Conservation (phyloP, 1,140 invertebrate species). For the Drosophila lini region DNA sequence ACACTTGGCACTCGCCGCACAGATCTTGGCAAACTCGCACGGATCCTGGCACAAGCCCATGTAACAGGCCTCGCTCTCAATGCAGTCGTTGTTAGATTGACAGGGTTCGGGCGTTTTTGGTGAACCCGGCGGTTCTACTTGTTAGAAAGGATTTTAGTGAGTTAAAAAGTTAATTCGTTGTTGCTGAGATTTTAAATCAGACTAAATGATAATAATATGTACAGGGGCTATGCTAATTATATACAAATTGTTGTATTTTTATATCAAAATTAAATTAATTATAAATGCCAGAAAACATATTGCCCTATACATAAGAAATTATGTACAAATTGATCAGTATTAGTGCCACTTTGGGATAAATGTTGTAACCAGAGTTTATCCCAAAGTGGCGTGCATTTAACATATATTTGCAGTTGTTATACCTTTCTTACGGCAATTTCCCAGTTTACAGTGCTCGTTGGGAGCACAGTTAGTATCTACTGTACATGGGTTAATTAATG, state of each 20-base stretch:
- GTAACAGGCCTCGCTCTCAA: slow-evolving; percentile 90
- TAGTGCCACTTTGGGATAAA: slow-evolving; percentile 60
- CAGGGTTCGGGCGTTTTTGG: slow-evolving; percentile 89
- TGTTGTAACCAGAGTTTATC: neutral
- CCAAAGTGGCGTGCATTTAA: slow-evolving; percentile 50
- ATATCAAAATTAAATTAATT: slow-evolving; percentile 32
- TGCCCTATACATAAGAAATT: slow-evolving; percentile 65
- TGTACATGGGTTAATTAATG: slow-evolving; percentile 83
- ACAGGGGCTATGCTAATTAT: slow-evolving; percentile 43
- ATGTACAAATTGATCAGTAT: slow-evolving; percentile 46
- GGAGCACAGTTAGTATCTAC: slow-evolving; percentile 85
- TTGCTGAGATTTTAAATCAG: slow-evolving; percentile 5
- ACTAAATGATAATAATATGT: slow-evolving; percentile 42
- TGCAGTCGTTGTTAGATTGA: slow-evolving; percentile 90
- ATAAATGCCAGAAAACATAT: slow-evolving; percentile 35
- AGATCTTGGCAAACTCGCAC: slow-evolving; percentile 90
- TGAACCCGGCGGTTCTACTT: slow-evolving; percentile 88
- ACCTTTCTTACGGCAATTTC: slow-evolving; percentile 86
- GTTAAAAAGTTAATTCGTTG: slow-evolving; percentile 30
- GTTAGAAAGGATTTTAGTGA: slow-evolving; percentile 63
- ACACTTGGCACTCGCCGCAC: slow-evolving; percentile 89
- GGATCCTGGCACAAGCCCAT: slow-evolving; percentile 90
- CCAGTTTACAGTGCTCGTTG: slow-evolving; percentile 86
- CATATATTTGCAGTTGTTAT: slow-evolving; percentile 48
- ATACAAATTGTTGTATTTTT: slow-evolving; percentile 44